Evolutionary conservation across 2,888 invertebrate genomes (phyloP).

Genomic region (Taphrorychus bicolor): DNA sequence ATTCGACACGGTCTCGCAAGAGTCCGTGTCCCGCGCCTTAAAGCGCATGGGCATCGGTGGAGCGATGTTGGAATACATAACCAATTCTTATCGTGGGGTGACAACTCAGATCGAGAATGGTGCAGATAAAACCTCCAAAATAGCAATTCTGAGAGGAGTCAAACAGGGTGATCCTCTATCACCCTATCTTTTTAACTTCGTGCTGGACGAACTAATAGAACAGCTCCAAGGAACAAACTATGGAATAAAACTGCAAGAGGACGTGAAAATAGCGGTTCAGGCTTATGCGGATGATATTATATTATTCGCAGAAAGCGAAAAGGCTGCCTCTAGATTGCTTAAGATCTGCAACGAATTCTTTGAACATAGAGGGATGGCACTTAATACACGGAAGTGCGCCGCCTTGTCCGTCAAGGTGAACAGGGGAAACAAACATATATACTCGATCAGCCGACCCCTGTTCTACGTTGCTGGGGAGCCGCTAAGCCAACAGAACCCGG

Average conservation of each 20-base stretch:
- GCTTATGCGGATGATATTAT: conserved; percentile 40
- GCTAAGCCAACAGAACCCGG: conserved; percentile 4
- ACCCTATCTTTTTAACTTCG: conserved; percentile 14
- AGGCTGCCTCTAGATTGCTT: neutral
- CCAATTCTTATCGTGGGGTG: neutral
- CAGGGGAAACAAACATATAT: conserved; percentile 10
- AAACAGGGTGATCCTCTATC: conserved; percentile 23
- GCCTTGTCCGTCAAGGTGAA: conserved; percentile 10
- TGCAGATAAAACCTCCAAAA: neutral
- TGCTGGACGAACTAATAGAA: conserved; percentile 15
- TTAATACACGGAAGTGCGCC: conserved; percentile 12
- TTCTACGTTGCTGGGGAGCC: neutral
- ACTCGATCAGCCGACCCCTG: conserved; percentile 5
- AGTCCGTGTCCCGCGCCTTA: conserved; percentile 31
- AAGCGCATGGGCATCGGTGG: conserved; percentile 15
- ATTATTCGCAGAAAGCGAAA: neutral
- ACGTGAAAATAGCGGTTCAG: neutral
- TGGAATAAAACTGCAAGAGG: neutral
- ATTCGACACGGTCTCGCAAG: conserved; percentile 41
- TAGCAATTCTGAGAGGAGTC: conserved; percentile 8
- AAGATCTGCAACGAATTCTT: neutral
- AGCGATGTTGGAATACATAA: neutral
- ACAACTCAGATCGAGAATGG: neutral
- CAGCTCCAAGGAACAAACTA: conserved; percentile 51
- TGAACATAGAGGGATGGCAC: conserved; percentile 15